Evolutionary conservation across 2,113 vertebrate species (phyloP).

Genomic region (pig (Sus scrofa)): DNA sequence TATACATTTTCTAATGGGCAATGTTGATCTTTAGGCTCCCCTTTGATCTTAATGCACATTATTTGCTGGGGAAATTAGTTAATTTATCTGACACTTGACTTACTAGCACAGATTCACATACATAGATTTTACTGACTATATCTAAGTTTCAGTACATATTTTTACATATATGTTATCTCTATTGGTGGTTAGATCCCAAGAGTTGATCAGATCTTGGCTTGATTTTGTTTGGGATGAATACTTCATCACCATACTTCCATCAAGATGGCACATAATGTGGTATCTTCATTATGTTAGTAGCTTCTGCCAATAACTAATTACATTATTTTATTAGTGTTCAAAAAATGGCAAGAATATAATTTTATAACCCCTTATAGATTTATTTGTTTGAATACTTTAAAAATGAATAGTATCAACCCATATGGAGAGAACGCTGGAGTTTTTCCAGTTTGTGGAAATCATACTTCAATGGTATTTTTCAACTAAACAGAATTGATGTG

Average conservation of each 20-base stretch:
- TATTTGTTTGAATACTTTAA: constrained; percentile 4
- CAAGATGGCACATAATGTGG: background rate
- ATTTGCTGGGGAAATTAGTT: background rate
- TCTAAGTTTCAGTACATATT: background rate
- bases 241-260: background rate
- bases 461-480: background rate
- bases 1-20: background rate
- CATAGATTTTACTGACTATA: background rate
- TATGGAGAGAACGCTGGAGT: background rate
- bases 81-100: background rate
- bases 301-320: background rate
- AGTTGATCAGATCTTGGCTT: background rate
- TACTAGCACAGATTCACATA: background rate
- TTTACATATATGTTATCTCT: background rate
- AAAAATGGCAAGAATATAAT: background rate
- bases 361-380: background rate
- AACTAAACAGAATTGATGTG: background rate
- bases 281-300: background rate
- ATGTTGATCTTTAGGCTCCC: background rate
- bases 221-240: background rate
- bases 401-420: background rate
- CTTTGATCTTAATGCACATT: background rate
- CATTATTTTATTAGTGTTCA: background rate
- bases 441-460: background rate
- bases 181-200: background rate